Base-by-base conservation (phyloP, 2,888 invertebrate genomes). In the Micoletzkya japonica region DNA sequence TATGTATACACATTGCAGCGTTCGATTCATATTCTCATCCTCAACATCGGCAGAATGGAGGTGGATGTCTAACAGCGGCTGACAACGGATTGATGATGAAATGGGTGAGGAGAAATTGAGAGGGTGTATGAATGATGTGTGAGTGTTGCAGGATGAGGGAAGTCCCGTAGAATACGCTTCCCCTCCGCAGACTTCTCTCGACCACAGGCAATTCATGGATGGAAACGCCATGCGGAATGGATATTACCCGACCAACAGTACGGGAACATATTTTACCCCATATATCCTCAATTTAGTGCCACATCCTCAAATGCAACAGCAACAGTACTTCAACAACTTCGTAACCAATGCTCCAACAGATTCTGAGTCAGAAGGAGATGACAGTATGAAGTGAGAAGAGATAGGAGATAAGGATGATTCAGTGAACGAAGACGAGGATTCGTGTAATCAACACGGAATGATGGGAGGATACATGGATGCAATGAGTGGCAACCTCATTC, bases 351-450 rank as follows among this genome's bases (percentile, higher is more conserved):
- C 49, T 0, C 68, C 68, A 4, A 68, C 68, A 0, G 68, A 68
- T 24, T 68, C 68, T 10, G 68, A 68, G 49, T 68, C 68, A 2
- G 57, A 57, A 20, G 68, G 68, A 58, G 68, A 68, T 14, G 68
- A 68, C 34, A 68, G 68, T 68, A 32, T 57, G 57, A 37, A 3
- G 20, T 30, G n/a, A 7, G 4, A n/a, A n/a, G 50, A n/a, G 24
- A 50, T 24, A 50, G n/a, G 4, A 3, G 37, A 24, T 24, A 4
- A 28, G 2, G 4, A 17, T 26, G 24, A 2, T 71, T 64, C 56
- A 78, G 78, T 75, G 68, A 75, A 73, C 57, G 79, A 79, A 39
- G 79, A 79, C 32, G 78, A 78, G 14, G 66, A 63, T n/a, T n/a
- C 20, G 58, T 34, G 6, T 32, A 32, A 3, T 34, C 32, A 24